A percentile compares a stretch with the other conserved stretches of the same genome.
phyloP scores from a whole-genome alignment of 2,888 invertebrate species.

The Agonopterix heracliana region DNA sequence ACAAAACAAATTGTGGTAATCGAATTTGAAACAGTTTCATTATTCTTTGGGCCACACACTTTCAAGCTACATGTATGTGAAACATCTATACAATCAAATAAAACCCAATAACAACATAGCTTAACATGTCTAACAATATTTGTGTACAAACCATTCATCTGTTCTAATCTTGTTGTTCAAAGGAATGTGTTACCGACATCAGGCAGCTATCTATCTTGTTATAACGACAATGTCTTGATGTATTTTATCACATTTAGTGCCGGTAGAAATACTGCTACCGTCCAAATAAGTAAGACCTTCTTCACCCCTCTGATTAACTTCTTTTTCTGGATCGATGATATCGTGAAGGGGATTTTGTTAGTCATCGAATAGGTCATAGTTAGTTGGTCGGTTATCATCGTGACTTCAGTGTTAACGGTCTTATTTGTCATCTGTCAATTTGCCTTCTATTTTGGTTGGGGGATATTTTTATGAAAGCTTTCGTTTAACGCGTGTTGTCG shows the following conservation, averaged over 20 bases:
- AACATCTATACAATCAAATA: constrained; percentile 13
- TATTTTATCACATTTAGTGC: constrained; percentile 70
- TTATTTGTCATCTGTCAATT: constrained; percentile 76
- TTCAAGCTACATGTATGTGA: too few relatives aligned
- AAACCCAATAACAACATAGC: constrained; percentile 37
- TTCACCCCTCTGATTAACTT: constrained; percentile 13
- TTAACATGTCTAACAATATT: constrained; percentile 29
- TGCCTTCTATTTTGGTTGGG: constrained; percentile 68
- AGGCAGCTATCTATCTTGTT: constrained; percentile 59
- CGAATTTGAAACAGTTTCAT: too few relatives aligned
- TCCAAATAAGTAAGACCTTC: constrained; percentile 37
- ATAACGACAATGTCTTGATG: constrained; percentile 73
- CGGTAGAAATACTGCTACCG: constrained; percentile 54
- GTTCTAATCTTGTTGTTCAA: constrained; percentile 50
- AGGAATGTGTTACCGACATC: constrained; percentile 54
- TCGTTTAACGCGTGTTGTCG: constrained; percentile 57
- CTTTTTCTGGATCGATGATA: neutral
- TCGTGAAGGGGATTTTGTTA: constrained; percentile 5
- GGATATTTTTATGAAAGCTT: constrained; percentile 58
- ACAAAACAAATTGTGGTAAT: too few relatives aligned
- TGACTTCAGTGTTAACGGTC: constrained; percentile 67
- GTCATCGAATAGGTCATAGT: constrained; percentile 25
- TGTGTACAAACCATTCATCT: constrained; percentile 39
- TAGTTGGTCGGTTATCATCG: constrained; percentile 36
- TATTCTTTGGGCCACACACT: too few relatives aligned